Conservation (phyloP, 2,888 invertebrate species). For the Trileptium ribeirensis region DNA sequence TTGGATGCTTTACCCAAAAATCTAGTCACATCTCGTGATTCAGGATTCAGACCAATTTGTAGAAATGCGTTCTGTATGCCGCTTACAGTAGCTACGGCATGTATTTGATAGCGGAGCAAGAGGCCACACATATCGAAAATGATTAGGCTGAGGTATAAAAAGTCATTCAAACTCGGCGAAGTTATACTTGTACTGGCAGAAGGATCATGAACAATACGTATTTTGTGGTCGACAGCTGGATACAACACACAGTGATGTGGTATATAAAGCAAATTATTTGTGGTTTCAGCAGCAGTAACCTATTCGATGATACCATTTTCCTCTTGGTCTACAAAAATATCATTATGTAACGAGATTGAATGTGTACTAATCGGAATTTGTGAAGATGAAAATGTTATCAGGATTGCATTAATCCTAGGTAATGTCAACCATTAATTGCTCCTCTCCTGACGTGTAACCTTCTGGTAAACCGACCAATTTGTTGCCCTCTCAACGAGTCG, state of each 20-base stretch:
- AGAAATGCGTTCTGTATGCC: conserved; percentile 28
- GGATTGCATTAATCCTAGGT: too few relatives aligned
- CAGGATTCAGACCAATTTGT: conserved; percentile 27
- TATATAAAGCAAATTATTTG: conserved; percentile 24
- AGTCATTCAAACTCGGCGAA: conserved; percentile 31
- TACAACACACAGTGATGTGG: conserved; percentile 33
- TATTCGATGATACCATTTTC: conserved; percentile 24
- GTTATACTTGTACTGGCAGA: conserved; percentile 19
- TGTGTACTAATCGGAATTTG: too few relatives aligned
- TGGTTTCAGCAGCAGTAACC: neutral
- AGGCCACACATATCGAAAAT: conserved; percentile 27
- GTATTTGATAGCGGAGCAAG: conserved; percentile 29
- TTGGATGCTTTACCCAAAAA: neutral
- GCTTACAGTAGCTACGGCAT: conserved; percentile 22
- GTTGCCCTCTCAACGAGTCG: too few relatives aligned
- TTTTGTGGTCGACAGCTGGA: conserved; percentile 30
- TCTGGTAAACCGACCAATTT: too few relatives aligned
- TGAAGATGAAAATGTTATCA: too few relatives aligned
- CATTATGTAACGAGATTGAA: too few relatives aligned
- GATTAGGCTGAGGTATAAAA: conserved; percentile 29
- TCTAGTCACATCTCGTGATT: conserved; percentile 28
- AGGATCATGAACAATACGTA: conserved; percentile 40
- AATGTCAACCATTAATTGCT: too few relatives aligned
- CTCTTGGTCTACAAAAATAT: conserved; percentile 21
- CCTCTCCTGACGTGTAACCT: too few relatives aligned